Evolutionary conservation across 2,888 invertebrate species (phyloP), one percentile per base, ranked within the genome.

Genomic region (Leptinotarsa tumamoca): DNA sequence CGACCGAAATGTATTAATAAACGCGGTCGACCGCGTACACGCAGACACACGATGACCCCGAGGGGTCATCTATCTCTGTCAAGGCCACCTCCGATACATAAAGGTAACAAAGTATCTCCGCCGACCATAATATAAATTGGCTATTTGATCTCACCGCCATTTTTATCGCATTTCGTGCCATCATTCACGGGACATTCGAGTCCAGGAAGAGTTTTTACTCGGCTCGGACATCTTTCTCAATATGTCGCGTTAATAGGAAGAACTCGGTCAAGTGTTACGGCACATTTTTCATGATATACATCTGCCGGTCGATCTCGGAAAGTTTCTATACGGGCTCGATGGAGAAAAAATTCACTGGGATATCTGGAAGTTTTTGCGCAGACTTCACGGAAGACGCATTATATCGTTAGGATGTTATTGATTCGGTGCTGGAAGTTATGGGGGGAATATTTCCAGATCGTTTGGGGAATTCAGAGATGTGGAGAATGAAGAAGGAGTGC

Each of bases 91-190:
- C 80, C 80, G 83, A 83, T 85, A 83, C 83, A 84, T 83, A 84
- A 84, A 84, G 84, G 83, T 84, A 84, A 83, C 83, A 82, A 84
- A 83, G 82, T 84, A 83, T 83, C 82, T 80, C 75, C 80, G 80
- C 78, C 80, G 75, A 74, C 78, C 75, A 78, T 78, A 80, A 84
- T 85, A 85, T 84, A 85, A 84, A 85, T 84, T 84, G 84, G 82
- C 84, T 82, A 84, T 84, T 85, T 85, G 85, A 85, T 85, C 85
- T 84, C 78, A 71, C 81, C 79, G 80, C 81, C 83, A 85, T 84
- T 85, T 85, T 85, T 85, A 85, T 83, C 84, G 80, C 80, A 78
- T 80, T 81, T 80, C 79, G 75, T 71, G 75, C 80, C 84, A 84
- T 84, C 82, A 83, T 82, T 84, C 83, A 84, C 80, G 71, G 78